These are phyloP conservation scores for Anoplolepis gracilipes DNA, from an alignment of 1,140 invertebrate species.

Conservation along the genomic window DNA sequence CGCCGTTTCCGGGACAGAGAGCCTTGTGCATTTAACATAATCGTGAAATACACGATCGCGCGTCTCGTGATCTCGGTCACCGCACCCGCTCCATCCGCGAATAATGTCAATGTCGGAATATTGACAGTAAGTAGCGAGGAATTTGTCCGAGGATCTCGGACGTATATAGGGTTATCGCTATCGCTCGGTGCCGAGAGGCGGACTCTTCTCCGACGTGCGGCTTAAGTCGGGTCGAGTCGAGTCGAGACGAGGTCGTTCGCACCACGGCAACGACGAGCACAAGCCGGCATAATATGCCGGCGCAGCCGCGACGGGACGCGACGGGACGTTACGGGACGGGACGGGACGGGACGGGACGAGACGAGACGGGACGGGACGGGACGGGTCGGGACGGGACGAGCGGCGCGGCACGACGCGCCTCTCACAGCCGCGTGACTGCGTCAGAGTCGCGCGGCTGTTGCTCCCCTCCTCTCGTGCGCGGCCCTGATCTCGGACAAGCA, in stretches of 20 bases:
- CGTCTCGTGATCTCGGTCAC: conserved; percentile 35
- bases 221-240: conserved; percentile 9
- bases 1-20: background rate
- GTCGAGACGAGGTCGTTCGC: conserved; percentile 70
- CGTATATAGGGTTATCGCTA: conserved; percentile 28
- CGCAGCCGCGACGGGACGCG: conserved; percentile 14
- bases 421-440: conserved; percentile 61
- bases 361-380: background rate
- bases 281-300: conserved; percentile 52
- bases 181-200: conserved; percentile 24
- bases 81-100: conserved; percentile 21
- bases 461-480: conserved; percentile 13
- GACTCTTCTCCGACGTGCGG: background rate
- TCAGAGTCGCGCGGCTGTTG: conserved; percentile 35
- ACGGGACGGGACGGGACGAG: no score
- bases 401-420: conserved; percentile 23
- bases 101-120: conserved; percentile 60
- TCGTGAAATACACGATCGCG: background rate
- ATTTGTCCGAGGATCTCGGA: background rate
- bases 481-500: conserved; percentile 73
- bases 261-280: conserved; percentile 50
- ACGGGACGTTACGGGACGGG: background rate
- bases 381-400: no score
- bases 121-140: conserved; percentile 41
- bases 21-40: background rate